Percentiles rank a stretch among this genome's conserved stretches.
Evolutionary conservation across 2,888 invertebrate genomes (phyloP).

Genomic region (Drosophila vallismaia): DNA sequence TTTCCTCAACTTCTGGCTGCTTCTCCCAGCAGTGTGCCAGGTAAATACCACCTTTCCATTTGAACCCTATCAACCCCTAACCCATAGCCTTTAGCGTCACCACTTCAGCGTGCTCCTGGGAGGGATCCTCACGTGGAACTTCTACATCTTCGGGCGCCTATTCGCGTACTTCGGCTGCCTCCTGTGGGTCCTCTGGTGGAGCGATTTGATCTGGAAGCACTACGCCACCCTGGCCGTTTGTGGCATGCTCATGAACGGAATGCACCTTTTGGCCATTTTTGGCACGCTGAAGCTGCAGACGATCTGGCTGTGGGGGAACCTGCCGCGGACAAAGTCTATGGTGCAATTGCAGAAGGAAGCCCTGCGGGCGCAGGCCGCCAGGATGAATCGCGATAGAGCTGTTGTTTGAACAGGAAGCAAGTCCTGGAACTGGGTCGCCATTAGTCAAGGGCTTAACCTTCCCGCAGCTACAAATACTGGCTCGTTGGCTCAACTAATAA

Average conservation of each 20-base stretch:
- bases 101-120: background rate
- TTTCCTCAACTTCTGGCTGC: conserved; percentile 1
- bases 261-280: conserved; percentile 23
- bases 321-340: background rate
- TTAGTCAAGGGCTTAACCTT: conserved; percentile 42
- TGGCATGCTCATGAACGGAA: background rate
- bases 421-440: conserved; percentile 30
- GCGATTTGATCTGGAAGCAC: background rate
- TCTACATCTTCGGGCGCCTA: conserved; percentile 16
- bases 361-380: background rate
- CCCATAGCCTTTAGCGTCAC: background rate
- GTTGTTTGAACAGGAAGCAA: background rate
- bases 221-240: background rate
- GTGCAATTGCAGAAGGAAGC: too few relatives aligned
- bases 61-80: background rate
- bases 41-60: conserved; percentile 18
- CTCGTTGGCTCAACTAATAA: conserved; percentile 68
- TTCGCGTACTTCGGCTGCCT: conserved; percentile 1
- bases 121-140: conserved; percentile 38
- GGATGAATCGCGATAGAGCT: conserved; percentile 1
- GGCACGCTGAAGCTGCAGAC: conserved; percentile 15
- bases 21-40: conserved; percentile 3
- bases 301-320: background rate
- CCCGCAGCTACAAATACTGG: conserved; percentile 53
- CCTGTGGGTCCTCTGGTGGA: conserved; percentile 20